Percentiles rank a stretch among this genome's conserved stretches.
phyloP scores from a whole-genome alignment of 1,140 invertebrate genomes.

The Anagrus nilaparvatae region DNA sequence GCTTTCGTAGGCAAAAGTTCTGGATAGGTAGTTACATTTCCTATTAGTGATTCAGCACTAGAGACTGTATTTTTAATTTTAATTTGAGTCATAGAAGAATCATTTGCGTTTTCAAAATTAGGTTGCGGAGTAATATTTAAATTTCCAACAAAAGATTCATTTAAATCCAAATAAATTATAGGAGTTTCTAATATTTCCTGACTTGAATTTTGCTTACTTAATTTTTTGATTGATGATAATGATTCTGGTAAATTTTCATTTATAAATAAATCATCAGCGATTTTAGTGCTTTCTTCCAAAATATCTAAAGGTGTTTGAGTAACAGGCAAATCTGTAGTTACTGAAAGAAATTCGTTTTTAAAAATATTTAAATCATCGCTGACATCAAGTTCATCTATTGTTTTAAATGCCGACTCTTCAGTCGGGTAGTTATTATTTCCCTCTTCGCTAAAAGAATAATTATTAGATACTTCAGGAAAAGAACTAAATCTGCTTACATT shows the following conservation, averaged over 20 bases:
- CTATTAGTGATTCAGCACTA: slow-evolving; percentile 26
- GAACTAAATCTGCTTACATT: slow-evolving; percentile 5
- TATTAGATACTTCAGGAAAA: too few relatives aligned
- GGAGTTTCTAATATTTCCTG: too few relatives aligned
- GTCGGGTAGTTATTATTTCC: too few relatives aligned
- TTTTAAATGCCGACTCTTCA: too few relatives aligned
- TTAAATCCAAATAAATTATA: slow-evolving; percentile 12
- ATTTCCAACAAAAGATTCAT: neutral
- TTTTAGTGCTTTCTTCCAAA: too few relatives aligned
- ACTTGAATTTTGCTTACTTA: slow-evolving; percentile 1
- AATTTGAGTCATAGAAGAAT: slow-evolving; percentile 30
- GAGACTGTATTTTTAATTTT: slow-evolving; percentile 27
- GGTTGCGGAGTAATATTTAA: neutral
- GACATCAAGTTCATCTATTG: too few relatives aligned
- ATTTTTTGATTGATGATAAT: neutral
- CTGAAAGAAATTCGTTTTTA: too few relatives aligned
- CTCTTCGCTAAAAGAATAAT: too few relatives aligned
- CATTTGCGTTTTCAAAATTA: slow-evolving; percentile 16
- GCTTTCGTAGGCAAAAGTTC: slow-evolving; percentile 10
- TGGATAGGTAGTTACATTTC: slow-evolving; percentile 16
- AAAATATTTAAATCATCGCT: too few relatives aligned
- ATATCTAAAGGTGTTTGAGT: too few relatives aligned
- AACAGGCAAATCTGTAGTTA: too few relatives aligned
- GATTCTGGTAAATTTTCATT: neutral
- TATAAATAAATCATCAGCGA: too few relatives aligned